phyloP scores from a whole-genome alignment of 2,113 vertebrate genomes.

The Malurus cyaneus region DNA sequence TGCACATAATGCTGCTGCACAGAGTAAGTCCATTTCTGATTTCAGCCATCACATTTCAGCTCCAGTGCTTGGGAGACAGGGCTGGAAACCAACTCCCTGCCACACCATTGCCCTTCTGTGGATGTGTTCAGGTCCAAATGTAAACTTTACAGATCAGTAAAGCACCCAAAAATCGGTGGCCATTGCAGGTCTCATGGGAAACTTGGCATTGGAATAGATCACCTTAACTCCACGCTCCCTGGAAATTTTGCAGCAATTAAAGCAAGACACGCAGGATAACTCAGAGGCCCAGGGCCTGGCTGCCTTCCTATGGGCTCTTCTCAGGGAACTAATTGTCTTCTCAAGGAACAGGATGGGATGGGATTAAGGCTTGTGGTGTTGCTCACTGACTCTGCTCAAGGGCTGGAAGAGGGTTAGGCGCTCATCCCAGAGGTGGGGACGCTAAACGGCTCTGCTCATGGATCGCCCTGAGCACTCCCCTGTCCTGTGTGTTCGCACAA shows the following conservation, averaged over 20 bases:
- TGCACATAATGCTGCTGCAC: background rate
- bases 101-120: rapidly evolving
- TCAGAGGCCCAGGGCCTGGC: background rate
- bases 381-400: background rate
- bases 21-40: background rate
- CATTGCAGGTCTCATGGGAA: background rate
- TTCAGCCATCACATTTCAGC: background rate
- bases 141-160: background rate
- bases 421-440: rapidly evolving
- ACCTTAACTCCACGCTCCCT: background rate
- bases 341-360: background rate
- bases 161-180: background rate
- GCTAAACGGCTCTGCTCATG: background rate
- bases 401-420: background rate
- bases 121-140: background rate
- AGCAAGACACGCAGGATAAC: background rate
- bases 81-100: background rate
- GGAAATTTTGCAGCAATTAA: background rate
- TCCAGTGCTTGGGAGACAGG: background rate
- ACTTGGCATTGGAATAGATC: background rate
- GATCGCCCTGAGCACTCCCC: background rate
- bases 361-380: background rate
- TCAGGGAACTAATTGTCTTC: background rate
- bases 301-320: background rate
- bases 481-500: background rate